Conservation (phyloP, 2,113 vertebrate species). For the Tyto alba region DNA sequence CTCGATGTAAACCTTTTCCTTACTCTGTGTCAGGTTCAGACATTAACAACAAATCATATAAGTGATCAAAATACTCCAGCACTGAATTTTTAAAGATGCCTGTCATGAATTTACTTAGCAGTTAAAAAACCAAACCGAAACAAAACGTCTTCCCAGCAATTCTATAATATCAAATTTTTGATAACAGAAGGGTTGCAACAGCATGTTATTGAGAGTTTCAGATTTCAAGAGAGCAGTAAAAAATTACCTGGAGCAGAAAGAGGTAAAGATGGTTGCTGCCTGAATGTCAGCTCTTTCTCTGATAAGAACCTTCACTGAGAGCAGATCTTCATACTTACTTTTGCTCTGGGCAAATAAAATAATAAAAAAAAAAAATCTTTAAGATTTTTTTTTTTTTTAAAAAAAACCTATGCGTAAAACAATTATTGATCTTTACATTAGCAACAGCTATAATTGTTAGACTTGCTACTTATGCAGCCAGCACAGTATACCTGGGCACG, state of each 20-base stretch:
- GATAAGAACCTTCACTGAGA: not conserved
- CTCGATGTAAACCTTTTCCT: not conserved
- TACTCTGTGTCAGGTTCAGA: not conserved
- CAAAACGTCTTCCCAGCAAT: not conserved
- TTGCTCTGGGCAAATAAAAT: fast-evolving
- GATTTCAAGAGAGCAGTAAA: not conserved
- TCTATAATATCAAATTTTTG: not conserved
- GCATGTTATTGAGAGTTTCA: not conserved
- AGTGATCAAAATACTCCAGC: not conserved
- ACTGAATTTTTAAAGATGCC: not conserved
- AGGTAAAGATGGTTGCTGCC: not conserved
- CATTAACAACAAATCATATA: not conserved
- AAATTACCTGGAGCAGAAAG: not conserved
- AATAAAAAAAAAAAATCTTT: not conserved
- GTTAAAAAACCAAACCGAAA: fast-evolving
- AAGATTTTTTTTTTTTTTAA: not conserved
- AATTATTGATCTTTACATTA: not conserved
- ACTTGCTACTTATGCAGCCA: not conserved
- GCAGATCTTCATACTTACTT: not conserved
- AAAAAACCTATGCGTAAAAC: not conserved
- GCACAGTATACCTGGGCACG: too few species aligned
- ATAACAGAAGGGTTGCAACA: not conserved
- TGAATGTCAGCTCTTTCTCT: not conserved
- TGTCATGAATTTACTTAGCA: not conserved
- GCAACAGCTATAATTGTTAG: not conserved